Conservation (phyloP, 2,113 vertebrate species). For the Chitala chitala region DNA sequence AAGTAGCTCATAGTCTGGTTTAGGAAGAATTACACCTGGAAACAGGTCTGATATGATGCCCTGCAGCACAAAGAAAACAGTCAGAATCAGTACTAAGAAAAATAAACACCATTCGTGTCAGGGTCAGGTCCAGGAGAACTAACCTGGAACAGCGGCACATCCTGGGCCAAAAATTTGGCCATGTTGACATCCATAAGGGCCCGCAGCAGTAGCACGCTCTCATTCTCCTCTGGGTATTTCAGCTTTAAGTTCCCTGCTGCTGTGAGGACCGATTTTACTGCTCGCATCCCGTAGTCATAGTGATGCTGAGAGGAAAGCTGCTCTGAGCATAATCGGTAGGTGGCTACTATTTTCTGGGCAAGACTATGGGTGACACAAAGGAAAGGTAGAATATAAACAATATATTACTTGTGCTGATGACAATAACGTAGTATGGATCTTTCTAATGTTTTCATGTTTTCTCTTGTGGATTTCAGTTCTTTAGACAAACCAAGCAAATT, state of each 20-base stretch:
- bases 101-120: neutral
- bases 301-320: slow-evolving; percentile 89
- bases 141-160: slow-evolving; percentile 89
- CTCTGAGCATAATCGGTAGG: slow-evolving; percentile 86
- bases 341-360: slow-evolving; percentile 89
- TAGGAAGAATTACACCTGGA: slow-evolving; percentile 79
- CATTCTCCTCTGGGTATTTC: slow-evolving; percentile 77
- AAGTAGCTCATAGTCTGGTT: slow-evolving; percentile 78
- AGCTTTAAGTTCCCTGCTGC: slow-evolving; percentile 88
- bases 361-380: slow-evolving; percentile 58
- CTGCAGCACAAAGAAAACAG: slow-evolving; percentile 54
- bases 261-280: slow-evolving; percentile 88
- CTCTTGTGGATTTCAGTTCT: neutral
- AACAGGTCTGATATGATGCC: slow-evolving; percentile 92
- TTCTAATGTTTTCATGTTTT: neutral
- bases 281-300: slow-evolving; percentile 89
- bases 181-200: slow-evolving; percentile 85
- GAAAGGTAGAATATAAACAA: slow-evolving; percentile 7
- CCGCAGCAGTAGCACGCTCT: slow-evolving; percentile 74
- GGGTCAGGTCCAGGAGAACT: slow-evolving; percentile 4
- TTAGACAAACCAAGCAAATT: neutral
- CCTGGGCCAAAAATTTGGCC: slow-evolving; percentile 87
- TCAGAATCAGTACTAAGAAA: neutral
- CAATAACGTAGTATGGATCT: neutral
- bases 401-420: neutral